Base-by-base conservation (phyloP, 2,797 vertebrate species). In the Poecilia gillii region DNA sequence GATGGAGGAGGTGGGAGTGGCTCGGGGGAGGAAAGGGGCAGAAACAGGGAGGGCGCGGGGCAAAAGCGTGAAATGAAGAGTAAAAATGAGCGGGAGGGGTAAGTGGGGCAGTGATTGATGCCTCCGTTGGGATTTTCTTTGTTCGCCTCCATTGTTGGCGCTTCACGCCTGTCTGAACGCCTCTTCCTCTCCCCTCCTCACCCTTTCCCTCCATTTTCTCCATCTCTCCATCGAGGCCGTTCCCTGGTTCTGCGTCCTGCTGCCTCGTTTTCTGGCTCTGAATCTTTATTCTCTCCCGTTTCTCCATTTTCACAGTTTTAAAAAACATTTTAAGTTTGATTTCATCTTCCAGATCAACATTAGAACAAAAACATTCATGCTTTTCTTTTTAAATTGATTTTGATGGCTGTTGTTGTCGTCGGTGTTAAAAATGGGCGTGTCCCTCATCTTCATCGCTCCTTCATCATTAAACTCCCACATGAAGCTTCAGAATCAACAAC, bases 81-180 rank as follows among this genome's bases (percentile, higher is more conserved):
- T 46, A 53, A 83, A 90, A 85, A 77, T 86, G 13, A 36, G 77
- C 33, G 74, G 84, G 81, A 76, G 81, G 83, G 78, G 73, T 82
- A 85, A 89, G 81, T 83, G 86, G 88, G 81, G 85, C 82, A 81
- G 80, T 89, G 91, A 94, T 90, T 90, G 91, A 91, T 92, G 90
- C 73, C 80, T 92, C 84, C 79, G 53, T 82, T 87, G 91, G 91
- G 91, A 81, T 85, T 80, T 91, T 93, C 95, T 96, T 97, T 97
- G 96, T 97, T 96, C 96, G 93, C 70, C 89, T 87, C 87, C 85
- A 95, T 96, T 95, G 94, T 97, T 96, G 95, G 92, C 93, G 95
- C 96, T 97, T 96, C 94, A 96, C 74, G 93, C 93, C 95, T 95
- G 96, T 96, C 91, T 88, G 94, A 94, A 91, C 91, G 88, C 92